phyloP scores from a whole-genome alignment of 2,113 vertebrate species.

The Uria aalge region DNA sequence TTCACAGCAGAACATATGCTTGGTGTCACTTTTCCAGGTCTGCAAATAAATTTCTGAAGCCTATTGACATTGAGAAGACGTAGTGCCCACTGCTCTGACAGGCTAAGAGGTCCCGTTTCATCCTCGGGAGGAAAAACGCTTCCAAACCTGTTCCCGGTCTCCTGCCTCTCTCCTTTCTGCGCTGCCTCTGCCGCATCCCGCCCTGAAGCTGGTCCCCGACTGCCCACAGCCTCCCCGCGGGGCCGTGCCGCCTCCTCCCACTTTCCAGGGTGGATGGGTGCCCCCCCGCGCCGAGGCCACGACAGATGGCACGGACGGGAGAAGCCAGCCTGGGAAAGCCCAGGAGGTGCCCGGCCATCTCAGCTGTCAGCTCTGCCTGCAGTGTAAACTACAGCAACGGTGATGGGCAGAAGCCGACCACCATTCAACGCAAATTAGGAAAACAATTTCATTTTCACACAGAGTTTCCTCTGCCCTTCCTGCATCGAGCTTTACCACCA shows the following conservation, averaged over 20 bases:
- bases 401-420: neutral
- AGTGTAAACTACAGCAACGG: fast-evolving
- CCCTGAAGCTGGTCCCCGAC: neutral
- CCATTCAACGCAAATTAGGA: neutral
- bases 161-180: neutral
- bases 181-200: neutral
- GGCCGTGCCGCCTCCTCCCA: neutral
- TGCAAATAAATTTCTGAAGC: neutral
- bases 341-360: neutral
- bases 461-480: neutral
- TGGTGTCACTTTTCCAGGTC: neutral
- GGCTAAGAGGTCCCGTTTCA: too few relatives aligned
- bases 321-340: neutral
- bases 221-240: fast-evolving
- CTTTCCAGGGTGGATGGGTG: fast-evolving
- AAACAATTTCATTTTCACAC: neutral
- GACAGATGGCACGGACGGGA: fast-evolving
- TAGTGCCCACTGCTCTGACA: neutral
- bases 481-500: too few relatives aligned
- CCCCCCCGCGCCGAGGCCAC: neutral
- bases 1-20: neutral
- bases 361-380: neutral
- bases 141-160: neutral
- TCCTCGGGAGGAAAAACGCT: neutral
- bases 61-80: fast-evolving